Evolutionary conservation across 2,888 invertebrate species (phyloP).

Genomic region (Lasioglossum leucozonium): DNA sequence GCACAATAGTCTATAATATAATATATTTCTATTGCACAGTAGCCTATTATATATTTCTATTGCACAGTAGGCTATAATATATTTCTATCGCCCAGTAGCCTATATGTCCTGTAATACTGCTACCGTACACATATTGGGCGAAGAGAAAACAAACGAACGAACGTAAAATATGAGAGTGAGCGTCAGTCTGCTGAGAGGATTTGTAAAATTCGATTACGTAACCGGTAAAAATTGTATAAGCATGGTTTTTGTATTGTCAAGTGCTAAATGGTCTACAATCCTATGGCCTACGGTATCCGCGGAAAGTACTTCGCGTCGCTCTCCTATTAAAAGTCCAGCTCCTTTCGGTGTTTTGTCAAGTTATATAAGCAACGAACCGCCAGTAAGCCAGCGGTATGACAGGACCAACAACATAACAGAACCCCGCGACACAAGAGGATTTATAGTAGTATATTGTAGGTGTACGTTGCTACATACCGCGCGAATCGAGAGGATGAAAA

Average conservation of each 20-base stretch:
- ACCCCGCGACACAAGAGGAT: slow-evolving; percentile 20
- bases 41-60: too few species aligned
- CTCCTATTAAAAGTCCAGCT: slow-evolving; percentile 20
- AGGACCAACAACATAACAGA: slow-evolving; percentile 12
- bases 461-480: slow-evolving; percentile 19
- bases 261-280: background rate
- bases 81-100: too few species aligned
- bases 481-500: slow-evolving; percentile 45
- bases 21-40: too few species aligned
- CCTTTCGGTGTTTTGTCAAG: slow-evolving; percentile 28
- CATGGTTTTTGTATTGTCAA: slow-evolving; percentile 13
- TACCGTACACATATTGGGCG: too few species aligned
- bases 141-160: background rate
- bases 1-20: too few species aligned
- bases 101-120: too few species aligned
- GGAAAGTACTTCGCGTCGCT: background rate
- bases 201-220: slow-evolving; percentile 15
- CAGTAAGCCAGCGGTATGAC: slow-evolving; percentile 6
- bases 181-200: background rate
- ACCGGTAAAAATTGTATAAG: slow-evolving; percentile 13
- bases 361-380: slow-evolving; percentile 37
- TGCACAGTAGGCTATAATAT: too few species aligned
- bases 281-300: background rate
- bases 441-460: slow-evolving; percentile 39
- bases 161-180: background rate